Conservation (phyloP, 2,113 vertebrate species). For the Corythornis vintsioides region DNA sequence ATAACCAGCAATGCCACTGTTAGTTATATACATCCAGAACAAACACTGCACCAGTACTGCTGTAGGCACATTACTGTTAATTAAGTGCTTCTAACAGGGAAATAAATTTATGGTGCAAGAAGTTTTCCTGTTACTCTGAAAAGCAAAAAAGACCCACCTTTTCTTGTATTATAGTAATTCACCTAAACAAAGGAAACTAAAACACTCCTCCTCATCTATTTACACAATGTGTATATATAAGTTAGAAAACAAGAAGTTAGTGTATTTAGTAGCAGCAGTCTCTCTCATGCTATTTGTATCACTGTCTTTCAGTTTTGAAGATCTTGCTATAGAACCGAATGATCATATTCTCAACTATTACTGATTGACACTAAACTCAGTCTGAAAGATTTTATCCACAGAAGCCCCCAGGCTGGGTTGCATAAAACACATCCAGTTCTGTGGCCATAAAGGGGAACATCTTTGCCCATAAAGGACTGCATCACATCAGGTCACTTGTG, state of each 20-base stretch:
- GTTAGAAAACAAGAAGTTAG: background rate
- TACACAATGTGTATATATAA: background rate
- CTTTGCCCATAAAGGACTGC: background rate
- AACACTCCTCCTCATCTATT: background rate
- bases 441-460: background rate
- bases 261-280: background rate
- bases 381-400: background rate
- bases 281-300: background rate
- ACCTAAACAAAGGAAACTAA: background rate
- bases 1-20: background rate
- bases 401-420: accelerated
- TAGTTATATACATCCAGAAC: too few relatives aligned
- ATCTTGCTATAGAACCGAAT: background rate
- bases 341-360: background rate
- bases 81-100: background rate
- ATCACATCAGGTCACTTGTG: background rate
- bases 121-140: background rate
- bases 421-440: background rate
- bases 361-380: background rate
- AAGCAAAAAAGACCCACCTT: background rate
- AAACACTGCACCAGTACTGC: background rate
- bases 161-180: background rate
- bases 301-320: background rate
- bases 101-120: background rate
- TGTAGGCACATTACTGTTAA: accelerated